Conservation (phyloP, 2,888 invertebrate genomes). For the Chymomyza caudatula region DNA sequence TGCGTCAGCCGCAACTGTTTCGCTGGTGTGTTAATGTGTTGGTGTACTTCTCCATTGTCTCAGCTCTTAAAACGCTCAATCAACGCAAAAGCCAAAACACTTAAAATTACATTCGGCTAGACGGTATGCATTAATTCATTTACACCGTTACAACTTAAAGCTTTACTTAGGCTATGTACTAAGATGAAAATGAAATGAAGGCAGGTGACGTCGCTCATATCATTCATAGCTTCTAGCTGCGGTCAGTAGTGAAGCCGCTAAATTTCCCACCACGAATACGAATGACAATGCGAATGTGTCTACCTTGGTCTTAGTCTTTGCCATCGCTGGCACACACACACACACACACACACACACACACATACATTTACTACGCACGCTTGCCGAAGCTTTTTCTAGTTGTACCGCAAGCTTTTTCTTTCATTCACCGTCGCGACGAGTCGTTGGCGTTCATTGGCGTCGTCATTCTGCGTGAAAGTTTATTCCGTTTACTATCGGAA, state of each 20-base stretch:
- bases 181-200: too few relatives aligned
- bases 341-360: slow-evolving; percentile 18
- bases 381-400: slow-evolving; percentile 59
- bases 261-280: slow-evolving; percentile 10
- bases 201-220: too few relatives aligned
- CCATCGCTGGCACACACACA: slow-evolving; percentile 15
- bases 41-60: too few relatives aligned
- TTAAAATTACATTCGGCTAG: too few relatives aligned
- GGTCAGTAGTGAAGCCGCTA: background rate
- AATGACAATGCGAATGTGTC: slow-evolving; percentile 35
- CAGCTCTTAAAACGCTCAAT: too few relatives aligned
- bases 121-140: too few relatives aligned
- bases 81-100: too few relatives aligned
- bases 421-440: slow-evolving; percentile 48
- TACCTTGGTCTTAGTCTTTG: background rate
- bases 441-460: slow-evolving; percentile 4
- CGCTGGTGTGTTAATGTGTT: background rate
- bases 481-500: slow-evolving; percentile 72
- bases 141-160: too few relatives aligned
- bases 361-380: slow-evolving; percentile 67
- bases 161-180: background rate
- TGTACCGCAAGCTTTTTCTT: slow-evolving; percentile 65
- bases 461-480: slow-evolving; percentile 66
- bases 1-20: slow-evolving; percentile 35
- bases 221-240: background rate